Conservation (phyloP, 1,140 invertebrate species). For the Bilobella aurantiaca region DNA sequence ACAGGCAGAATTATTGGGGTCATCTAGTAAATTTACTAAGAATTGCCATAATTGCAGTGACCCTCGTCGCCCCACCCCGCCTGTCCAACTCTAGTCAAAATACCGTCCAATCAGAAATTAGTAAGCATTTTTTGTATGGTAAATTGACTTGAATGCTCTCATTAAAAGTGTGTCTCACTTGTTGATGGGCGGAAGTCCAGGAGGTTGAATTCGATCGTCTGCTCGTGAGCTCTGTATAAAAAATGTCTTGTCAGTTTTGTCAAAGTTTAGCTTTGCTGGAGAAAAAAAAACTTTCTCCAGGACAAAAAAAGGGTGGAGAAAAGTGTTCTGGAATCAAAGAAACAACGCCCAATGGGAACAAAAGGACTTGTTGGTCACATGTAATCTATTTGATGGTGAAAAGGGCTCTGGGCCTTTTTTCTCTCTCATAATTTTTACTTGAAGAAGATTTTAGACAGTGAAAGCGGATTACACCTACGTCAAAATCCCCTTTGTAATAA, state of each 20-base stretch:
- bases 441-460: not conserved
- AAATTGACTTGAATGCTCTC: too few relatives aligned
- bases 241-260: too few relatives aligned
- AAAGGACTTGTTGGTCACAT: not conserved
- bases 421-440: not conserved
- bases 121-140: too few relatives aligned
- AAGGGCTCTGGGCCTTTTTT: not conserved
- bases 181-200: conserved; percentile 9
- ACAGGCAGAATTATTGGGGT: conserved; percentile 69
- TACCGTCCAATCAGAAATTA: too few relatives aligned
- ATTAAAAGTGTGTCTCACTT: too few relatives aligned
- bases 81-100: too few relatives aligned
- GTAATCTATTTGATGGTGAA: conserved; percentile 1
- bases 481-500: not conserved
- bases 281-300: not conserved
- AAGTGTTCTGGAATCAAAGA: not conserved
- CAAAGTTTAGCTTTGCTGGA: too few relatives aligned
- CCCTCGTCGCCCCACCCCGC: conserved; percentile 49
- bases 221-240: not conserved
- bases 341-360: not conserved
- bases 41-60: conserved; percentile 91
- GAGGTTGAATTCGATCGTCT: not conserved
- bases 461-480: not conserved
- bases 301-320: not conserved
- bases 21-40: conserved; percentile 75